Evolutionary conservation across 2,797 vertebrate species (phyloP), one percentile per base, ranked within the genome.

Genomic region (Numenius phaeopus): DNA sequence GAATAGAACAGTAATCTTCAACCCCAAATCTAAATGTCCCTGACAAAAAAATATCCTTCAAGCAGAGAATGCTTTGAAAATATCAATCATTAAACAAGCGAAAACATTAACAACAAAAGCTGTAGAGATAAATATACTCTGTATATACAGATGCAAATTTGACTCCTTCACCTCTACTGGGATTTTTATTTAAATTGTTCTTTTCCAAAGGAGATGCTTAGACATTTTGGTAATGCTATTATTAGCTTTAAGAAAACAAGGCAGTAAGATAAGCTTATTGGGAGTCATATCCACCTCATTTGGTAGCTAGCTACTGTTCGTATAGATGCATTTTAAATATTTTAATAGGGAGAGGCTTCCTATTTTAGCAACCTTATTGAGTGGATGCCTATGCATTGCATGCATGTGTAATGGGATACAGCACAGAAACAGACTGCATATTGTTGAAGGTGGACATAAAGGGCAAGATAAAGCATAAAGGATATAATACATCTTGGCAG

Each of bases 21-120:
- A 40, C 72, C 46, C 30, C 32, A 69, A 83, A 66, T 88, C 58
- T 95, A 86, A 94, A 69, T 72, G 39, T 83, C 90, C 54, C 32
- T 78, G 87, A 59, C 72, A 88, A 91, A 92, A 94, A 94, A 89
- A 75, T 30, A 90, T 8, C 47, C 42, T 83, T 86, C 65, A 90
- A 86, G 59, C 39, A 91, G 42, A 86, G 42, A 87, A 88, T 58
- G 34, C 84, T 85, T 84, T 85, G 89, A 91, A 94, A 96, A 85
- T 83, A 86, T 11, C 42, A 88, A 27, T 80, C 58, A 59, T 75
- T 59, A 85, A 92, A 92, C 32, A 91, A 90, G 49, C 32, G 86
- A 83, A 61, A 90, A 13, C 82, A 57, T 86, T 71, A 76, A 58
- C 62, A 84, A 76, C 37, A 72, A 86, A 89, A 78, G 57, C 76